Evolutionary conservation across 1,140 invertebrate genomes (phyloP).

Genomic region (Dreissena rostriformis): DNA sequence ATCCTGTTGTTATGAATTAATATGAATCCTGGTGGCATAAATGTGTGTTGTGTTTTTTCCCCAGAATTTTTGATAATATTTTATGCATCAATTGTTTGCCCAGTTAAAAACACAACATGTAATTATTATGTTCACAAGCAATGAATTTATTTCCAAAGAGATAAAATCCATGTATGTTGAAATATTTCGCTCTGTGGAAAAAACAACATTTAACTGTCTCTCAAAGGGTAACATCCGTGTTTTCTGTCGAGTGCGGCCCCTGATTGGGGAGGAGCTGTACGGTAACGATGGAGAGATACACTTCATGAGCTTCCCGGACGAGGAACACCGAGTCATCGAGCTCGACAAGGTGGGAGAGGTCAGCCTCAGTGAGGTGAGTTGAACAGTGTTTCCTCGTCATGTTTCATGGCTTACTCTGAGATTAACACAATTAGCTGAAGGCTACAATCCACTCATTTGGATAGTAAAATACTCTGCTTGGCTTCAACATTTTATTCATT

Average conservation of each 20-base stretch:
- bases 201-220: too few relatives aligned
- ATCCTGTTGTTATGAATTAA: too few relatives aligned
- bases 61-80: too few relatives aligned
- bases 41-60: too few relatives aligned
- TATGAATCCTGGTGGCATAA: too few relatives aligned
- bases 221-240: slow-evolving; percentile 94
- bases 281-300: slow-evolving; percentile 93
- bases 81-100: not conserved
- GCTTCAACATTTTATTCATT: too few relatives aligned
- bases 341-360: slow-evolving; percentile 72
- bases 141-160: not conserved
- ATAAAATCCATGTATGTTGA: not conserved
- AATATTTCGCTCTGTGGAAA: too few relatives aligned
- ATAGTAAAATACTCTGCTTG: too few relatives aligned
- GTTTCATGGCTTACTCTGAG: too few relatives aligned
- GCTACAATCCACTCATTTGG: too few relatives aligned
- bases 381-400: not conserved
- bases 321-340: slow-evolving; percentile 87
- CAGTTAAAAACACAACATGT: not conserved
- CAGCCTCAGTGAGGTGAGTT: slow-evolving; percentile 77
- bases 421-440: too few relatives aligned
- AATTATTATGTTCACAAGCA: not conserved
- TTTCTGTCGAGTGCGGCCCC: slow-evolving; percentile 98
- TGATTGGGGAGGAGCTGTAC: slow-evolving; percentile 98
- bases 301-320: slow-evolving; percentile 95